These are phyloP conservation scores for Drosophila ironensis DNA, from an alignment of 1,140 invertebrate species.

Conservation along the genomic window DNA sequence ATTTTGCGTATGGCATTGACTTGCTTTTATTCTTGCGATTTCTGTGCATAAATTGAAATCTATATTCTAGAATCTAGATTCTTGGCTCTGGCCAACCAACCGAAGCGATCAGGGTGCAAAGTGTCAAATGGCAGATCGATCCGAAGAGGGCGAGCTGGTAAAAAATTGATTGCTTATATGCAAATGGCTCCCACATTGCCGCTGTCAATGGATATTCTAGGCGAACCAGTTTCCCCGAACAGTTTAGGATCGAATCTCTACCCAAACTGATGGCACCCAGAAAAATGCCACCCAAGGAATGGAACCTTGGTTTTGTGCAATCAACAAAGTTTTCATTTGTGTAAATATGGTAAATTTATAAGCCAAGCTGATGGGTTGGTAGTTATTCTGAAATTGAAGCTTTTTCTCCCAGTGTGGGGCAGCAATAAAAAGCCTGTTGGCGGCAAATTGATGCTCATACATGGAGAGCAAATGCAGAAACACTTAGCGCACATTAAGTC, in stretches of 20 bases:
- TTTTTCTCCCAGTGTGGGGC: neutral
- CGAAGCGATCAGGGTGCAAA: conserved; percentile 30
- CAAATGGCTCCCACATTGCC: conserved; percentile 43
- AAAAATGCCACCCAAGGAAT: neutral
- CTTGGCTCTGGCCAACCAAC: too few relatives aligned
- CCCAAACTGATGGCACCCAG: neutral
- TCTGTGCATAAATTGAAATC: conserved; percentile 5
- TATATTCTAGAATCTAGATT: neutral
- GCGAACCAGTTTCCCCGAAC: conserved; percentile 27
- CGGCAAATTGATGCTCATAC: conserved; percentile 22
- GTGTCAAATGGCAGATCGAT: conserved; percentile 21
- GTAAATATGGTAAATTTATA: too few relatives aligned
- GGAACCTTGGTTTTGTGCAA: too few relatives aligned
- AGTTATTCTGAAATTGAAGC: too few relatives aligned
- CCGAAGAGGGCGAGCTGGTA: neutral
- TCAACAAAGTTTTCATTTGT: too few relatives aligned
- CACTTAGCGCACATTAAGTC: conserved; percentile 36
- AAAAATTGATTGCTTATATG: conserved; percentile 29
- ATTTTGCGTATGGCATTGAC: conserved; percentile 41
- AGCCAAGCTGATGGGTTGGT: too few relatives aligned
- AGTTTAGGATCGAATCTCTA: neutral
- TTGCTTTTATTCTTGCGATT: conserved; percentile 24
- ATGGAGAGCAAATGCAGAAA: conserved; percentile 22
- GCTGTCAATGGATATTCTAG: conserved; percentile 28
- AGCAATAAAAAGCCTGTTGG: conserved; percentile 18